phyloP scores from a whole-genome alignment of 1,140 invertebrate genomes.

The Formica exsecta region DNA sequence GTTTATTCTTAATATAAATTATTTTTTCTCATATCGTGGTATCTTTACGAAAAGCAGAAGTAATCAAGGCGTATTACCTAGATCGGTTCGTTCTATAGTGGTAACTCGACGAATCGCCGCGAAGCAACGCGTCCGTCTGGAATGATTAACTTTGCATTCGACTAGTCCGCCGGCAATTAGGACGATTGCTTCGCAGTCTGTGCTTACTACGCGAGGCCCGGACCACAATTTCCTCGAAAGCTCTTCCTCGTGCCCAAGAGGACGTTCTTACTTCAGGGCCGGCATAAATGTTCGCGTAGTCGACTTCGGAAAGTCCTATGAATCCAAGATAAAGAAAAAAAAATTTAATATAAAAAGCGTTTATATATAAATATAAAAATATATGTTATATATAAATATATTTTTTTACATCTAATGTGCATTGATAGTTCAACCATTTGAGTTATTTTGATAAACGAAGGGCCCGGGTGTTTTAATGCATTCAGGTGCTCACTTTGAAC shows the following conservation, averaged over 20 bases:
- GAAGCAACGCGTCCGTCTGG: constrained; percentile 67
- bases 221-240: constrained; percentile 73
- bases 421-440: background rate
- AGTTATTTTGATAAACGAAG: constrained; percentile 17
- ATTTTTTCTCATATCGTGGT: background rate
- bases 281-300: background rate
- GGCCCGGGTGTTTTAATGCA: background rate
- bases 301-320: background rate
- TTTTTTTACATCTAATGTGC: background rate
- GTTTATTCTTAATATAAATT: background rate
- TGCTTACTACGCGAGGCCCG: constrained; percentile 35
- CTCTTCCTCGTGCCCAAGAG: constrained; percentile 46
- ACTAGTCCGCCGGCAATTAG: constrained; percentile 75
- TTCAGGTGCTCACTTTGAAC: constrained; percentile 34
- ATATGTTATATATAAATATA: background rate
- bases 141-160: constrained; percentile 80
- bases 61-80: constrained; percentile 42
- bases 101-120: constrained; percentile 1
- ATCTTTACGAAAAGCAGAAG: background rate
- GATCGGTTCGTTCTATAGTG: constrained; percentile 12
- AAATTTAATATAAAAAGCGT: too few species aligned
- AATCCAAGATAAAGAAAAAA: background rate
- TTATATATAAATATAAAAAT: background rate
- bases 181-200: constrained; percentile 73
- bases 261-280: constrained; percentile 28